Percentiles rank a stretch among this genome's conserved stretches.
These are phyloP conservation scores for Xenopus tropicalis DNA, from an alignment of 2,113 vertebrate species.

Conservation along the genomic window UCB_Xtro_10.0 CM004443.2:112018501-112019000, in stretches of 20 bases:
- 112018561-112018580: too few species aligned
- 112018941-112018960: constrained; percentile 27
- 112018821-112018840: constrained; percentile 32
- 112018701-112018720: not conserved
- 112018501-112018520: too few species aligned
- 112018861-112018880: constrained; percentile 30
- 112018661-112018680: not conserved
- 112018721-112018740: constrained; percentile 7
- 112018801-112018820: constrained; percentile 18
- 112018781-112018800: constrained; percentile 11
- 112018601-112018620: too few species aligned
- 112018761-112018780: constrained; percentile 5
- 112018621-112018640: too few species aligned
- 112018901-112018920: constrained; percentile 25
- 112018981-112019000: not conserved
- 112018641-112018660: not conserved
- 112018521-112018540: too few species aligned
- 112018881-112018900: constrained; percentile 33
- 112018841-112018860: constrained; percentile 41
- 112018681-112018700: not conserved
- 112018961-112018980: constrained; percentile 13
- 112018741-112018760: not conserved
- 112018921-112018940: constrained; percentile 34
- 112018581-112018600: too few species aligned
- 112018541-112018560: too few species aligned